Evolutionary conservation across 2,888 invertebrate species (phyloP), one percentile per base, ranked within the genome.

Genomic region (Synanthedon tipuliformis): DNA sequence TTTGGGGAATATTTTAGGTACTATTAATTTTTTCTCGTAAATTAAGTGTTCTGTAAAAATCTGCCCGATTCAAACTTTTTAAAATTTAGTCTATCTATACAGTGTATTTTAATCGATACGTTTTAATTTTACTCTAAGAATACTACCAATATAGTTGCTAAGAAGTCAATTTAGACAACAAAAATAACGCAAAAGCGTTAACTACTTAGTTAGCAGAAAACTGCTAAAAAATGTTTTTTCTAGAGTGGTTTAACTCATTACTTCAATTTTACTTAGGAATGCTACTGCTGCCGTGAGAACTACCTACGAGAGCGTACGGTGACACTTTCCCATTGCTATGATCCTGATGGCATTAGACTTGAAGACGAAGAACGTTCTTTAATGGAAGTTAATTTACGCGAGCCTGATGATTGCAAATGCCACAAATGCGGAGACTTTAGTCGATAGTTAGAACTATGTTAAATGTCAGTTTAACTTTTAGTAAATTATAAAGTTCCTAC

Each of bases 251-350:
- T 3, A 40, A 48, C 40, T 23, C 52, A 27, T 16, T 50, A 4
- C 57, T 63, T 50, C 2, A 45, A 10, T 53, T 53, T 56, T 49
- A 75, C 85, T 50, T 73, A 95, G 96, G 96, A 96, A 85, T 97
- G 97, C 73, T 95, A 93, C 70, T 97, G 97, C 80, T 97, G 96
- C 70, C 90, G 95, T 54, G 97, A 97, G 78, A 94, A 94, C 65
- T 94, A 92, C 71, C 89, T 97, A 51, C 90, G 95, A 56, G 95
- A 95, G 68, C 90, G 95, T 59, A 82, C 92, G 52, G 92, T 96
- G 40, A 92, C 92, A 0, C 83, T 97, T 54, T 91, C 91, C 12
- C 95, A 96, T 66, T 97, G 97, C 76, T 97, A 95, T 70, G 94
- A 96, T 77, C 92, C 95, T 13, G 96, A 96, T 76, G 96, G 96